Conservation (phyloP, 1,140 invertebrate genomes). For the Magallana ariakensis region DNA sequence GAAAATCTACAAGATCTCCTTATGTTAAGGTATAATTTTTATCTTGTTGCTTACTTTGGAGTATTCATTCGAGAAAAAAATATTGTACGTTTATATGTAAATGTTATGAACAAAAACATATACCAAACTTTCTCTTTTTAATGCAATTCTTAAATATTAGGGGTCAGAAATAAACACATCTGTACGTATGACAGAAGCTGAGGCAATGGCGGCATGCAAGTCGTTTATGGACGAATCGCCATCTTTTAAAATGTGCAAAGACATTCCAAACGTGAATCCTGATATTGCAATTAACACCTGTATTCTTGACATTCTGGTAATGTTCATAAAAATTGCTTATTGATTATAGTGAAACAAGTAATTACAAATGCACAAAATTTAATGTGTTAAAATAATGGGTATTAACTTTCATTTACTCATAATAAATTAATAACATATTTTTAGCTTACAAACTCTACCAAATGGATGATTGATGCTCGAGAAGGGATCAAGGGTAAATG, state of each 20-base stretch:
- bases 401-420: no score
- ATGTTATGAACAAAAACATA: no score
- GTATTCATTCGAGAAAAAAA: no score
- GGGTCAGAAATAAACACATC: neutral
- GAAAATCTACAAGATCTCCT: neutral
- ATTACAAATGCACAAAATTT: no score
- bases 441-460: neutral
- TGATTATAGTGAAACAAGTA: no score
- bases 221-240: neutral
- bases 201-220: neutral
- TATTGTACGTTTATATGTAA: no score
- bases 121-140: no score
- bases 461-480: neutral
- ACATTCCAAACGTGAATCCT: neutral
- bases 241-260: slow-evolving; percentile 13
- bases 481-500: neutral
- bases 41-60: no score
- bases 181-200: neutral
- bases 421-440: no score
- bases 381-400: no score
- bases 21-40: neutral
- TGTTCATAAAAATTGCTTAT: no score
- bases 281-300: neutral
- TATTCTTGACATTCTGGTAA: neutral
- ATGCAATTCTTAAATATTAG: no score